Base-by-base conservation (phyloP, 2,113 vertebrate species). In the Neotoma lepida region DNA sequence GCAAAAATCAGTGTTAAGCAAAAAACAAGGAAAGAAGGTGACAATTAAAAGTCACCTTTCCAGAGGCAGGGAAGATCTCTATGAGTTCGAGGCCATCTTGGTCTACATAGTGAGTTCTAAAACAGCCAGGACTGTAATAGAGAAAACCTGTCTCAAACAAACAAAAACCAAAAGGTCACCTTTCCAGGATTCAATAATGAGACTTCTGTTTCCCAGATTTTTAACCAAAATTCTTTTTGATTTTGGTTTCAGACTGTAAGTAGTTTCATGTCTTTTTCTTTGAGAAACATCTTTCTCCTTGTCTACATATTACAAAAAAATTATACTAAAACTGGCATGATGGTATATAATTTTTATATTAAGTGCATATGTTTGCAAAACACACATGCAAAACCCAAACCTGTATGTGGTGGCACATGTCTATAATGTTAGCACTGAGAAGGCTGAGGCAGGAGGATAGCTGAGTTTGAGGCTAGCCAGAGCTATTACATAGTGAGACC, bases 231-330 rank as follows among this genome's bases (percentile, higher is more conserved):
- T 85, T 30, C 9, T 92, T 24, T 71, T 82, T 94, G 73, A 91
- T 82, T 94, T 89, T 92, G 74, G 51, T 88, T 71, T 93, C 85
- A 84, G 77, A 92, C 24, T 90, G 92, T 68, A 78, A 78, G 74
- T 41, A 94, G 82, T 95, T 94, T 86, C 80, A 68, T 58, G 24
- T 87, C n/a, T 68, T 94, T 94, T 63, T 94, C 66, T 93, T 70
- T 89, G 20, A 96, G 74, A 95, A 91, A 86, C 73, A 96, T 64
- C 80, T 93, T 89, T 94, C 3, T 86, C n/a, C 6, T 80, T 66
- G 64, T 30, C 4, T 24, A 22, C 30, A 87, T 64, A 80, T 77
- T 84, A 94, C 4, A 94, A 90, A 61, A 92, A 66, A 61, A 46
- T 68, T 49, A 66, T 61, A 94, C 17, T 70, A 91, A 96, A 89